Base-by-base conservation (phyloP, 2,797 vertebrate genomes). In the Hippopotamyrus pictus region DNA sequence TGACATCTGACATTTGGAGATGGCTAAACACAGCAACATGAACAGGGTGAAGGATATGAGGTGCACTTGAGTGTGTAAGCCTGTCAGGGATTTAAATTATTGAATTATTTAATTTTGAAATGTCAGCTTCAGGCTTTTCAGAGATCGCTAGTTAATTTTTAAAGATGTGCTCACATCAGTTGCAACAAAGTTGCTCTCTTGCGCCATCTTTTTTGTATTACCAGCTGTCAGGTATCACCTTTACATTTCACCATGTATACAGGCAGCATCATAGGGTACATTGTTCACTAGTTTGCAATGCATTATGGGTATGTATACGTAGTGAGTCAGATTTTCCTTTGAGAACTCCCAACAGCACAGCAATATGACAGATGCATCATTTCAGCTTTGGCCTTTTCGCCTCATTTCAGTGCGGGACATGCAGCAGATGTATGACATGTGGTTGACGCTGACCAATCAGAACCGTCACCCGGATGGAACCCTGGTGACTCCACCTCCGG, bases 381-480 rank as follows among this genome's bases (percentile, higher is more conserved):
- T 46, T 85, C 82, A 50, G 44, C 46, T 48, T 51, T 29, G 82
- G 44, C 48, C 22, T 85, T 85, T n/a, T 14, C 5, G 12, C 44
- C 76, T 85, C 19, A 54, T 53, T 62, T 79, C 92, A 99, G 99
- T 99, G 94, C 95, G 98, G 92, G 98, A 99, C 95, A 99, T 99
- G 97, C 98, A 99, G 93, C 97, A 98, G 96, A 97, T 98, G 94
- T 99, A 99, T 6, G 98, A 99, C 92, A 97, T 99, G 96, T 99
- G 98, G 98, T 96, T 98, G 90, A 98, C 98, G 91, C 97, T 98
- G 89, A 98, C 98, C 94, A 99, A 97, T 94, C 97, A 99, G 89
- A 97, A 96, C 69, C 96, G 97, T 89, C 96, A 97, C 11, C 95
- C 96, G 53, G 98, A 99, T 46, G 96, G 95, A 89, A 96, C 97